Conservation (phyloP, 2,113 vertebrate species). For the Tretioscincus oriximinensis region DNA sequence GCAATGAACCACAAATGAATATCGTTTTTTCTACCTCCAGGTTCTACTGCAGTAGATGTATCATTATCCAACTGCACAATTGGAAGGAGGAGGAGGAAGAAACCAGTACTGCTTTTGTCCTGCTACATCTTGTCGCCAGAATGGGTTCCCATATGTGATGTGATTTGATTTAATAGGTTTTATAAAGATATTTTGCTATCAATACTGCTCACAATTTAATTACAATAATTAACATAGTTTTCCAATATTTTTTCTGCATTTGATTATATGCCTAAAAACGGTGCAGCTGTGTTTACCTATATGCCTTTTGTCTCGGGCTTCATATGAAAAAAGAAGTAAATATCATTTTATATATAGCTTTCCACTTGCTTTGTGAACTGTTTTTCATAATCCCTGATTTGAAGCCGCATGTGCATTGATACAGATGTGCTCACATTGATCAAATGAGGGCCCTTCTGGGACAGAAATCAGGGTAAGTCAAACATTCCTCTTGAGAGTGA, state of each 20-base stretch:
- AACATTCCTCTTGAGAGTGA: constrained; percentile 55
- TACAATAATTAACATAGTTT: constrained; percentile 83
- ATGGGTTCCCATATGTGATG: constrained; percentile 42
- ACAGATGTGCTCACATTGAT: constrained; percentile 60
- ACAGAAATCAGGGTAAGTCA: constrained; percentile 63
- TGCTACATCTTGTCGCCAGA: constrained; percentile 27
- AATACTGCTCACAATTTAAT: constrained; percentile 81
- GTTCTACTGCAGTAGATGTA: background rate
- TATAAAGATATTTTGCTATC: constrained; percentile 77
- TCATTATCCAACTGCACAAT: background rate
- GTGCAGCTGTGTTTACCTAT: constrained; percentile 86
- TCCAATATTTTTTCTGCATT: constrained; percentile 79
- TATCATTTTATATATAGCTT: constrained; percentile 82
- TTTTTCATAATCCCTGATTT: constrained; percentile 73
- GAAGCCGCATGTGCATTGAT: constrained; percentile 65
- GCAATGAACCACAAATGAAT: constrained; percentile 40
- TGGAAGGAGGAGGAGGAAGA: background rate
- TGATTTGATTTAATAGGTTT: constrained; percentile 71
- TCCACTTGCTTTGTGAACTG: constrained; percentile 81
- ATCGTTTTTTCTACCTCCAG: constrained; percentile 24
- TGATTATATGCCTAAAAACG: constrained; percentile 80
- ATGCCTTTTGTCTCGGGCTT: constrained; percentile 76
- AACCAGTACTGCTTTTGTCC: constrained; percentile 20
- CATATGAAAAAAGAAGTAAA: constrained; percentile 76
- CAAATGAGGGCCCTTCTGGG: constrained; percentile 62